phyloP scores from a whole-genome alignment of 2,888 invertebrate genomes.

The Lapara coniferarum region DNA sequence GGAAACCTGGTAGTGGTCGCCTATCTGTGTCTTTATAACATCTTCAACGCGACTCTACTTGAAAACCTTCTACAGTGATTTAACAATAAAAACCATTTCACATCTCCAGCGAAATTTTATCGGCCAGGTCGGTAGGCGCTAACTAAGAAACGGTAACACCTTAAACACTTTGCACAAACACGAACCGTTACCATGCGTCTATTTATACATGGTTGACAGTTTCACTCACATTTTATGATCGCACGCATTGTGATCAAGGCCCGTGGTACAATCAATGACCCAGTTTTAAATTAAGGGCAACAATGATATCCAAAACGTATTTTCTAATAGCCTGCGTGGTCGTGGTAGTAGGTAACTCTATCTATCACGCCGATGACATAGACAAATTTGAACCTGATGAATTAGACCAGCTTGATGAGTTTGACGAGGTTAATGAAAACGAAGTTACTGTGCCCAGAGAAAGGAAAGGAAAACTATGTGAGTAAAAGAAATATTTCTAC shows the following conservation, averaged over 20 bases:
- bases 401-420: slow-evolving; percentile 37
- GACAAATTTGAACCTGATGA: slow-evolving; percentile 41
- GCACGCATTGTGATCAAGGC: slow-evolving; percentile 40
- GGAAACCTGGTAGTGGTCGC: too few species aligned
- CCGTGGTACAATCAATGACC: slow-evolving; percentile 36
- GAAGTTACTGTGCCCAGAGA: slow-evolving; percentile 39
- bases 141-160: slow-evolving; percentile 72
- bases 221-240: slow-evolving; percentile 58
- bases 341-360: slow-evolving; percentile 54
- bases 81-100: too few species aligned
- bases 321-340: slow-evolving; percentile 51
- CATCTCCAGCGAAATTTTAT: slow-evolving; percentile 41
- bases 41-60: too few species aligned
- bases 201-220: slow-evolving; percentile 61
- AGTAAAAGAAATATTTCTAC: slow-evolving; percentile 43
- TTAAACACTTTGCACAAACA: slow-evolving; percentile 71
- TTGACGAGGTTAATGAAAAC: slow-evolving; percentile 13
- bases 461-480: slow-evolving; percentile 68
- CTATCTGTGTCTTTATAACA: too few species aligned
- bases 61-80: too few species aligned
- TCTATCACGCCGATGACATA: slow-evolving; percentile 47
- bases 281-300: slow-evolving; percentile 29
- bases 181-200: slow-evolving; percentile 73
- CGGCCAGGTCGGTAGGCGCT: slow-evolving; percentile 53
- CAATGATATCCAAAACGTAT: slow-evolving; percentile 54